These are phyloP conservation scores for human (Homo sapiens) DNA, from an alignment of 2,113 vertebrate genomes.

Conservation along the genomic window GRCh38 chr1:17122001-17122500, in stretches of 20 bases:
- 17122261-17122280: neutral
- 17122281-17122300: neutral
- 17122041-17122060: conserved; percentile 71
- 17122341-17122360: neutral
- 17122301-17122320: neutral
- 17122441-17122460: neutral
- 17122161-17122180: neutral
- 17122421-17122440: neutral
- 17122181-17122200: neutral
- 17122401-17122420: neutral
- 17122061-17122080: conserved; percentile 75
- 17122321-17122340: neutral
- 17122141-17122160: neutral
- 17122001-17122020: neutral
- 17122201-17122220: neutral
- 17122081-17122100: conserved; percentile 77
- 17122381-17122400: neutral
- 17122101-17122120: neutral
- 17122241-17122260: neutral
- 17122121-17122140: neutral
- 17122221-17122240: neutral
- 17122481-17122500: neutral
- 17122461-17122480: neutral
- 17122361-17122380: neutral
- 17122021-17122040: neutral